These are phyloP conservation scores for Meteorus cinctellus DNA, from an alignment of 2,888 invertebrate species.

Conservation along the genomic window DNA sequence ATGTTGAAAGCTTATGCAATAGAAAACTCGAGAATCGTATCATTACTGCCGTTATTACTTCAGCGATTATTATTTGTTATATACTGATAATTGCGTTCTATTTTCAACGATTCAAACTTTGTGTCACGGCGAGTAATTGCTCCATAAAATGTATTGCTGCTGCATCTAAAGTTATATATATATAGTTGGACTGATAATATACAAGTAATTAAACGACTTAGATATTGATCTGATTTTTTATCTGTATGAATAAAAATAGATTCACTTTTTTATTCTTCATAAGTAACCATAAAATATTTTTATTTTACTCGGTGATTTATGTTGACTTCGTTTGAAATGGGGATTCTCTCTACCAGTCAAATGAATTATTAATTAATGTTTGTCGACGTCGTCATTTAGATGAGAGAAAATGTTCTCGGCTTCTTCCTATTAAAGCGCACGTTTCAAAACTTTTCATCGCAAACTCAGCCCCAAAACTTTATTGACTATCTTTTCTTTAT, in stretches of 20 bases:
- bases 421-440: conserved; percentile 5
- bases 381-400: conserved; percentile 41
- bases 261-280: background rate
- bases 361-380: conserved; percentile 54
- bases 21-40: conserved; percentile 13
- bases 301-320: background rate
- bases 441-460: conserved; percentile 14
- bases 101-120: background rate
- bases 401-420: conserved; percentile 10
- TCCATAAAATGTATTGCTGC: background rate
- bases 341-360: conserved; percentile 34
- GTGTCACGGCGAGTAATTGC: background rate
- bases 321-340: background rate
- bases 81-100: conserved; percentile 4
- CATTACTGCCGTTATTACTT: conserved; percentile 7
- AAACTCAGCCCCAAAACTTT: conserved; percentile 19
- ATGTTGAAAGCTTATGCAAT: conserved; percentile 1
- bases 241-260: background rate
- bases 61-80: conserved; percentile 14
- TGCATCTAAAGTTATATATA: background rate
- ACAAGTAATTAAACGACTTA: background rate
- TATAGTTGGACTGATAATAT: background rate
- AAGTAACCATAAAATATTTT: background rate
- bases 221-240: background rate
- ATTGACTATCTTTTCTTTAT: conserved; percentile 14